Evolutionary conservation across 2,113 vertebrate genomes (phyloP).

Genomic region (Pterocles burchelli): DNA sequence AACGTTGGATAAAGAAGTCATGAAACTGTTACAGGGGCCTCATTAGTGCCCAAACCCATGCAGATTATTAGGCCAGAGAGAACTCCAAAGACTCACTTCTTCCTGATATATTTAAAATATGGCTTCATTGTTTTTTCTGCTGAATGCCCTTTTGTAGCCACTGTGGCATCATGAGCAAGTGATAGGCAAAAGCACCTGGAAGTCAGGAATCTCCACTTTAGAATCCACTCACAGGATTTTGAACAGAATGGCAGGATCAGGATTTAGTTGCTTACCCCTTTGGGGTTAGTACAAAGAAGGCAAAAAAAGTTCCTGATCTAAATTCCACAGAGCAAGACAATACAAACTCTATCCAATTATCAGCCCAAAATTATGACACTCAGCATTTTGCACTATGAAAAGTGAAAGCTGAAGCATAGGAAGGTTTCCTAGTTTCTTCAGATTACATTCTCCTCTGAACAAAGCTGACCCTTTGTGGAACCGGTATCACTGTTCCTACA

Average conservation of each 20-base stretch:
- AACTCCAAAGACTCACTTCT: background rate
- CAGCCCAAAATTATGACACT: background rate
- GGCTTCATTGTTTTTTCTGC: background rate
- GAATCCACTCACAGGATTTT: background rate
- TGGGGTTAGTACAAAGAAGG: background rate
- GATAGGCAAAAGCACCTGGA: background rate
- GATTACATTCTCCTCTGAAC: background rate
- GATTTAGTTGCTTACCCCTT: background rate
- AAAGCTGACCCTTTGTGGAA: background rate
- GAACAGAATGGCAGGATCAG: background rate
- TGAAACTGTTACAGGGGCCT: background rate
- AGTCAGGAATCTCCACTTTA: background rate
- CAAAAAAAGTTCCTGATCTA: background rate
- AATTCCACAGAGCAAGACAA: conserved; percentile 1
- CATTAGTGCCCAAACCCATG: background rate
- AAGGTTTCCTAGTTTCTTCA: conserved; percentile 3
- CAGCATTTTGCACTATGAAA: background rate
- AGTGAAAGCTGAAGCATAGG: conserved; percentile 11
- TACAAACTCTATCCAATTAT: background rate
- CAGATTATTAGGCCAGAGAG: background rate
- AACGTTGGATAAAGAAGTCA: background rate
- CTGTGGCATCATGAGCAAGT: background rate
- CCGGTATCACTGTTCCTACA: accelerated
- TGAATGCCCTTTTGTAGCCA: background rate
- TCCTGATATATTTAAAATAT: background rate